A percentile compares a stretch with the other conserved stretches of the same genome.
Evolutionary conservation across 2,113 vertebrate species (phyloP).

Genomic region (Puffinus mauretanicus): DNA sequence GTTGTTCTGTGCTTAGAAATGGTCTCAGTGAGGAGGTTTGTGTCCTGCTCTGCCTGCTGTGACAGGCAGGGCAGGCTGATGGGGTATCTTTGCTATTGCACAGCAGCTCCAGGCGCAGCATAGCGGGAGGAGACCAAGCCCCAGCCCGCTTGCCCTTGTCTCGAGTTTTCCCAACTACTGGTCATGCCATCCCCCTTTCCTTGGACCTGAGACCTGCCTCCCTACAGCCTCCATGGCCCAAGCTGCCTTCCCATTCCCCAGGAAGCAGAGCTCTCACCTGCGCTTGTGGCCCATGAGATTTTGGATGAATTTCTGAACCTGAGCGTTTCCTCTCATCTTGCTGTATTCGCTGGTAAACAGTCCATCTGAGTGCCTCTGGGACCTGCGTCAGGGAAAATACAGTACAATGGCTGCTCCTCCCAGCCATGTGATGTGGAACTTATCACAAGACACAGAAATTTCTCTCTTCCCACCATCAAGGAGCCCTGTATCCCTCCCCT

Average conservation of each 20-base stretch:
- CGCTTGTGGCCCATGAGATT: constrained; percentile 61
- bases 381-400: not conserved
- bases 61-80: not conserved
- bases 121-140: not conserved
- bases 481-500: not conserved
- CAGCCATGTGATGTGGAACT: rapidly evolving
- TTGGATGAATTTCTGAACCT: constrained; percentile 71
- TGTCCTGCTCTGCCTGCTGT: not conserved
- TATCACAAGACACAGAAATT: not conserved
- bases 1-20: not conserved
- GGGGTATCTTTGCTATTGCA: not conserved
- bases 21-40: not conserved
- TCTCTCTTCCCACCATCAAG: not conserved
- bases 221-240: not conserved
- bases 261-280: constrained; percentile 37
- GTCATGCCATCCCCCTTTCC: no score
- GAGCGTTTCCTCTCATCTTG: constrained; percentile 67
- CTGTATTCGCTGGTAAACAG: constrained; percentile 74
- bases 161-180: not conserved
- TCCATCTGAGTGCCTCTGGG: constrained; percentile 73
- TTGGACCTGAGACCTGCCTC: not conserved
- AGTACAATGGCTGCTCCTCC: rapidly evolving
- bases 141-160: not conserved
- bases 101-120: not conserved
- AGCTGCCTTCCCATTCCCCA: not conserved